Evolutionary conservation across 2,888 invertebrate genomes (phyloP).

Genomic region (Empis livida): DNA sequence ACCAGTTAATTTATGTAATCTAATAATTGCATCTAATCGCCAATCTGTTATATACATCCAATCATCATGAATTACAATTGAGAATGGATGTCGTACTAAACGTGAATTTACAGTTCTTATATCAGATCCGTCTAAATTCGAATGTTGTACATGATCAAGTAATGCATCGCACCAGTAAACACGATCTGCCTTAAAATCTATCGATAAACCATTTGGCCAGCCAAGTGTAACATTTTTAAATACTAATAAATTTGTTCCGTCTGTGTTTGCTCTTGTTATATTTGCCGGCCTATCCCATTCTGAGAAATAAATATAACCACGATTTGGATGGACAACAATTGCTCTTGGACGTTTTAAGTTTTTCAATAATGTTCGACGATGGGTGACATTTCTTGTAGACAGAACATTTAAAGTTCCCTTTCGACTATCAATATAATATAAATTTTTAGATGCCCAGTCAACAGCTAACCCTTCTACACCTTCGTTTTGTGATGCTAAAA

Average conservation of each 20-base stretch:
- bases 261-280: constrained; percentile 83
- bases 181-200: constrained; percentile 77
- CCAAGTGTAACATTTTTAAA: constrained; percentile 86
- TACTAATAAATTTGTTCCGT: constrained; percentile 74
- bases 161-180: constrained; percentile 97
- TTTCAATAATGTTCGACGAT: constrained; percentile 69
- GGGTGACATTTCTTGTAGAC: constrained; percentile 73
- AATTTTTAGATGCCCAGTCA: constrained; percentile 90
- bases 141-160: constrained; percentile 90
- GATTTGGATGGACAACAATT: constrained; percentile 93
- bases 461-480: constrained; percentile 92
- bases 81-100: constrained; percentile 80
- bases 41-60: constrained; percentile 97
- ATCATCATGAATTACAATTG: constrained; percentile 76
- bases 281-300: constrained; percentile 96
- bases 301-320: constrained; percentile 86
- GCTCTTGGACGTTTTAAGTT: constrained; percentile 87
- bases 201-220: constrained; percentile 94
- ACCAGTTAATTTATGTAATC: constrained; percentile 78
- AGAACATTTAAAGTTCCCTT: constrained; percentile 90
- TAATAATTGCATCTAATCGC: constrained; percentile 86
- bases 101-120: constrained; percentile 79
- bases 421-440: constrained; percentile 90
- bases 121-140: constrained; percentile 80
- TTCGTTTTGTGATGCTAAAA: constrained; percentile 90